Evolutionary conservation across 2,888 invertebrate genomes (phyloP).

Genomic region (Apamea sordens): DNA sequence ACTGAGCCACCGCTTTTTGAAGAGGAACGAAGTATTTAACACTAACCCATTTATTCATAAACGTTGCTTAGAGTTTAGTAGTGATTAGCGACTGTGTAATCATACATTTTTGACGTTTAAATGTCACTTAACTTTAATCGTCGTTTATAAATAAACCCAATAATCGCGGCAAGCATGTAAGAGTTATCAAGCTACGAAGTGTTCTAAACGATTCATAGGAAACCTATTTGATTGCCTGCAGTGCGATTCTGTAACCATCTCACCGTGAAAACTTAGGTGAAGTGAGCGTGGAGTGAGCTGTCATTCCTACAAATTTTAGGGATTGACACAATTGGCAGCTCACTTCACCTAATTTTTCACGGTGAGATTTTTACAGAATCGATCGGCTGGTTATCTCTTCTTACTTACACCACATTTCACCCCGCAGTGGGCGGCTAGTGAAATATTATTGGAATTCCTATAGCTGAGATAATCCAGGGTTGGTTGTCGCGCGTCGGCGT

Average conservation of each 20-base stretch:
- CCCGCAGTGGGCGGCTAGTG: conserved; percentile 74
- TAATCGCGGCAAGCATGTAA: neutral
- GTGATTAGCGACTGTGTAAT: too few relatives aligned
- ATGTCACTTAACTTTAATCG: too few relatives aligned
- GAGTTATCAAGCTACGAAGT: neutral
- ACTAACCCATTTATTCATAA: neutral
- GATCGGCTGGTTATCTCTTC: neutral
- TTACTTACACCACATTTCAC: conserved; percentile 62
- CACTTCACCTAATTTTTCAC: too few relatives aligned
- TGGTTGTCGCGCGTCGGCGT: conserved; percentile 71
- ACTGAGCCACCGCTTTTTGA: neutral
- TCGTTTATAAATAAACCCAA: too few relatives aligned
- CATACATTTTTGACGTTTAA: too few relatives aligned
- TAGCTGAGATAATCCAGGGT: conserved; percentile 80
- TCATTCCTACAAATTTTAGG: too few relatives aligned
- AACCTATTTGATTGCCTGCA: neutral
- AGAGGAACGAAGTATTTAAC: neutral
- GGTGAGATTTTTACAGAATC: too few relatives aligned
- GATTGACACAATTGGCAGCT: too few relatives aligned
- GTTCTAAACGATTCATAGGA: neutral
- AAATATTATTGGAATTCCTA: conserved; percentile 88
- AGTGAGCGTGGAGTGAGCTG: too few relatives aligned
- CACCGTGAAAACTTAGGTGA: too few relatives aligned
- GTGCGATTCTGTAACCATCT: too few relatives aligned
- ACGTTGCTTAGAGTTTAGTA: too few relatives aligned